Base-by-base conservation (phyloP, 2,797 vertebrate genomes). In the Galaxias olidus region DNA sequence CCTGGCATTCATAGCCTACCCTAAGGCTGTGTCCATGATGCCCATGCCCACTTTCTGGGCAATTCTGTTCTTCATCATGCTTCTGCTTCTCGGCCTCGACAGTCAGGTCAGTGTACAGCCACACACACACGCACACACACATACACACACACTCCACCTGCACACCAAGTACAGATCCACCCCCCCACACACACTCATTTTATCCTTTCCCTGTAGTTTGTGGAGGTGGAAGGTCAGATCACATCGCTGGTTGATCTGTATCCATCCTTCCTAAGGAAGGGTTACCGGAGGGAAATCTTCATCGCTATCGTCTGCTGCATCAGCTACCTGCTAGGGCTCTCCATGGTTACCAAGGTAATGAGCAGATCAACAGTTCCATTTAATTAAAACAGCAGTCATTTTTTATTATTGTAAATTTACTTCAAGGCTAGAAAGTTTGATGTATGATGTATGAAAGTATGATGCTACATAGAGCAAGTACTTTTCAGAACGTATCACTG, bases 241-340 rank as follows among this genome's bases (percentile, higher is more conserved):
- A 99, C 97, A 71, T 98, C 98, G 80, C 92, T 99, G 91, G 98
- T 99, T 91, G 98, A 99, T 93, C 96, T 99, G 93, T 95, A 98
- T 95, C 98, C 98, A 84, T 98, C 97, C 95, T 98, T 99, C 96
- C 98, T 99, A 96, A 93, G 96, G 96, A 98, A 99, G 98, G 98
- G 97, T 94, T 97, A 98, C 93, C 95, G 93, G 89, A 95, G 97
- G 92, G 96, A 99, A 94, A 91, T 97, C 91, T 99, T 99, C 93
- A 98, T 99, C 78, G 98, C 96, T 91, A 90, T 98, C 84, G 82
- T 99, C 63, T 99, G 98, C 90, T 93, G 93, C 91, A 81, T 96
- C 88, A 99, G 98, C 94, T 99, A 97, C 93, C 92, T 99, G 88
- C 92, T 99, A 92, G 98, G 97, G 90, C 94, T 99, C 84, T 90